Percentiles rank a stretch among this genome's conserved stretches.
phyloP scores from a whole-genome alignment of 2,113 vertebrate species.

The Danio rerio region GRCz12tu NC_133198.1:10405001-10405500 shows the following conservation, averaged over 20 bases:
- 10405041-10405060: neutral
- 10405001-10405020: too few species aligned
- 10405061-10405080: neutral
- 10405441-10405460: slow-evolving; percentile 24
- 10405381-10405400: slow-evolving; percentile 41
- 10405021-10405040: too few species aligned
- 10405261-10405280: neutral
- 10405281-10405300: slow-evolving; percentile 10
- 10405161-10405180: neutral
- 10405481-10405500: neutral
- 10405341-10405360: slow-evolving; percentile 16
- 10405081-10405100: neutral
- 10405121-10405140: neutral
- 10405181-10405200: neutral
- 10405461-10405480: slow-evolving; percentile 9
- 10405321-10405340: slow-evolving; percentile 31
- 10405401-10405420: slow-evolving; percentile 57
- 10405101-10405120: slow-evolving; percentile 1
- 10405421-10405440: slow-evolving; percentile 59
- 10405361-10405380: slow-evolving; percentile 60
- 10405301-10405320: slow-evolving; percentile 29
- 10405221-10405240: neutral
- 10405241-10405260: slow-evolving; percentile 40
- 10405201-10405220: neutral
- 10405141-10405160: neutral